Base-by-base conservation (phyloP, 2,888 invertebrate species). In the Proisotoma minuta region DNA sequence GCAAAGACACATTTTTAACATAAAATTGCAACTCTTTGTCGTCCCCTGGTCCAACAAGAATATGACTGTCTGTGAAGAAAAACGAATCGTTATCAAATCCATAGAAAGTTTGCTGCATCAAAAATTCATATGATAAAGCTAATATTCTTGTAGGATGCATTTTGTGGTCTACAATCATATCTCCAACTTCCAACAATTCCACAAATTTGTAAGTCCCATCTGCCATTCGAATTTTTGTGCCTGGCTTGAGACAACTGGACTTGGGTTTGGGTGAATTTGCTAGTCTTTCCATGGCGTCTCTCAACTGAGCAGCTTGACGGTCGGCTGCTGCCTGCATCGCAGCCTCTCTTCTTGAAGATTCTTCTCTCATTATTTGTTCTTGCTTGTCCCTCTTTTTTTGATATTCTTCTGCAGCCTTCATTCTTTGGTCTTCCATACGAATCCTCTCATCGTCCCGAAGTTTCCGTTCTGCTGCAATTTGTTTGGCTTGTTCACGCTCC, bases 41-140 rank as follows among this genome's bases (percentile, higher is more conserved):
- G 1, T 49, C n/a, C 27, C 23, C 24, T 10, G 59, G 60, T 2
- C 67, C 65, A 0, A 60, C 62, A 39, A 68, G 56, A 3, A 65
- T 12, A 26, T 68, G 67, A 22, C 20, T 58, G 3, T 50, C 29
- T 12, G 67, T 68, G 23, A 68, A 68, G 48, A 65, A 65, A 28
- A 12, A 47, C 0, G 56, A 3, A 0, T 49, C 49, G 0, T 57
- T 3, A 0, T 56, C 60, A 61, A 69, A 66, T 3, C 69, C 69
- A 27, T 64, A 64, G 43, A 66, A 66, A 2, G 26, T 3, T 39
- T 60, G 29, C 3, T 27, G 8, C 20, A 43, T 1, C 0, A 69
- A 10, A 22, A 60, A 66, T 39, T 63, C 57, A 0, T 52, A 22
- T 0, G 57, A 15, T 0, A 52, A 29, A 26, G 66, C 66, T n/a